phyloP scores from a whole-genome alignment of 2,888 invertebrate species.

The Drosophila sordidapex region DNA sequence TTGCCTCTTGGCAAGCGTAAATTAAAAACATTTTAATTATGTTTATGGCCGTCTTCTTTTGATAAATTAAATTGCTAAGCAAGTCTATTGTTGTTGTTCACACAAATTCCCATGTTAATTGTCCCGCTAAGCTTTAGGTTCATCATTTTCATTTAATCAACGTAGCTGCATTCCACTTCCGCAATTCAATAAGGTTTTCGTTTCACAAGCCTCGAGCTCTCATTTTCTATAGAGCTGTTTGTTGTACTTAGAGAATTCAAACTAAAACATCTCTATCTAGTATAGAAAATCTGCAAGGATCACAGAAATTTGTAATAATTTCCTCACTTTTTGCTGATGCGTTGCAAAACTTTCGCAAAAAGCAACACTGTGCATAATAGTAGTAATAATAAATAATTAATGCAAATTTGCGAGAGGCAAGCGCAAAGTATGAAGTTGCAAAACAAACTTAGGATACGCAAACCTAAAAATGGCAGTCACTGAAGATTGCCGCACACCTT shows the following conservation, averaged over 20 bases:
- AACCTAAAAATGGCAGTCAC: constrained; percentile 6
- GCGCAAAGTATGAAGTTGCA: constrained; percentile 9
- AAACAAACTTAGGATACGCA: constrained; percentile 13
- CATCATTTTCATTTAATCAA: constrained; percentile 9
- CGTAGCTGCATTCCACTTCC: not conserved
- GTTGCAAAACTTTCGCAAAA: constrained; percentile 28
- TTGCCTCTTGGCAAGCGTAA: constrained; percentile 57
- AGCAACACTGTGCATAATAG: constrained; percentile 16
- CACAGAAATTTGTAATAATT: constrained; percentile 5
- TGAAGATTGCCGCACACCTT: constrained; percentile 34
- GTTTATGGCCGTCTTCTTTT: constrained; percentile 55
- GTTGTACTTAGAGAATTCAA: not conserved
- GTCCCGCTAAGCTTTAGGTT: not conserved
- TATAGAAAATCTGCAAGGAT: not conserved
- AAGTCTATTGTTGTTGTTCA: constrained; percentile 6
- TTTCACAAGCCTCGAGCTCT: not conserved
- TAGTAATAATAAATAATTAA: constrained; percentile 37
- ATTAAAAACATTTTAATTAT: constrained; percentile 75
- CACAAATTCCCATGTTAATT: constrained; percentile 1
- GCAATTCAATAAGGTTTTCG: not conserved
- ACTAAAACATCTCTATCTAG: not conserved
- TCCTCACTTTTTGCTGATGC: constrained; percentile 10
- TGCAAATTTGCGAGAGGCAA: constrained; percentile 18
- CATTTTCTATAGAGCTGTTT: not conserved
- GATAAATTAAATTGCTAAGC: constrained; percentile 32